Base-by-base conservation (phyloP, 2,888 invertebrate species). In the Metopia argyrocephala region DNA sequence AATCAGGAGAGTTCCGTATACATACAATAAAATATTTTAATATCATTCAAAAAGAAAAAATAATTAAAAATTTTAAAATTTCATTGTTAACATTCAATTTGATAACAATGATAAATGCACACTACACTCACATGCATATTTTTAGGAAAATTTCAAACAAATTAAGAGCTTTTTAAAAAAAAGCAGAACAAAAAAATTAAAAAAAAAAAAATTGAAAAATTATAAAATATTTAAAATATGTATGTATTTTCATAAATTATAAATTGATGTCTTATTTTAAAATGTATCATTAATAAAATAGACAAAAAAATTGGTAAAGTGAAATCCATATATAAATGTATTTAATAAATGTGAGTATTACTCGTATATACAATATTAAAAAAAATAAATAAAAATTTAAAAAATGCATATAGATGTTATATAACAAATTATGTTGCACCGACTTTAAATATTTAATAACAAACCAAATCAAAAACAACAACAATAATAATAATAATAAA, bases 321-420 rank as follows among this genome's bases (percentile, higher is more conserved):
- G 64, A 66, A 74, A 61, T n/a, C 46, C 38, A 71, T 71, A 81
- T 81, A 66, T 75, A 74, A 70, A 75, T 81, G 74, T 81, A 81
- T 81, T 78, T 81, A 81, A 78, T 81, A 78, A 75, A 70, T 81
- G 78, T 81, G 78, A 81, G 66, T 71, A 81, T 75, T 81, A 81
- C n/a, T n/a, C n/a, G n/a, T 81, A 74, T 78, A 79, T 74, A 74
- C 68, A 64, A 79, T 69, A 45, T 15, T 78, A 79, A 69, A 74
- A 73, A 65, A 79, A 69, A 21, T 4, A 45, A 61, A 46, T 45
- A 61, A 45, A 15, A 57, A 76, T 52, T 27, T 62, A 71, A 38
- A 25, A 54, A 70, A 66, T 1, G 66, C 38, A 52, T 31, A 66
- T 61, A 28, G 61, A 66, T 57, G 61, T 70, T 76, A 57, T 12